These are phyloP conservation scores for Tetranychus urticae DNA, from an alignment of 1,140 invertebrate genomes.

Conservation along the genomic window DNA sequence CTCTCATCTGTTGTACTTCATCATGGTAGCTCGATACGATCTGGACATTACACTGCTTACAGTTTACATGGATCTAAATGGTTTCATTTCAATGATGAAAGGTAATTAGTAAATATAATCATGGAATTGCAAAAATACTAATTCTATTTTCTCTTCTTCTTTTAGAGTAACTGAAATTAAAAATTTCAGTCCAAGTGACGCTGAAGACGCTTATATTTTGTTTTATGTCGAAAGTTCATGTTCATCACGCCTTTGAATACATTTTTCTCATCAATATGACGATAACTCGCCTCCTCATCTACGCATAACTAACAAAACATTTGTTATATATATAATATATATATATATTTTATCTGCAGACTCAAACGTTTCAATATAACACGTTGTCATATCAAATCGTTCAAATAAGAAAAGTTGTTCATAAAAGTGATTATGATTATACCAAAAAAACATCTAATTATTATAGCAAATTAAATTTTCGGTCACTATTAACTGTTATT, in stretches of 20 bases:
- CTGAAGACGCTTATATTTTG: slow-evolving; percentile 1
- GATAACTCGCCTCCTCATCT: no score
- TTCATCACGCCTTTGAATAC: slow-evolving; percentile 1
- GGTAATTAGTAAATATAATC: background rate
- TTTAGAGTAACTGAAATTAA: background rate
- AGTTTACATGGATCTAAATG: slow-evolving; percentile 4
- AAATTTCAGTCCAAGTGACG: background rate
- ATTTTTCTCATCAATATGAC: no score
- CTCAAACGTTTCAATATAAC: no score
- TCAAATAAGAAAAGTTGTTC: no score
- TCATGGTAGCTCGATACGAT: slow-evolving; percentile 6
- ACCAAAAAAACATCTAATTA: no score
- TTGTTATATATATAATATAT: no score
- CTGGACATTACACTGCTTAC: slow-evolving; percentile 10
- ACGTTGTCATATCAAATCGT: no score
- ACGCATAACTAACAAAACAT: no score
- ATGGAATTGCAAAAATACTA: background rate
- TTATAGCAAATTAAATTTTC: no score
- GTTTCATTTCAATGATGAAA: slow-evolving; percentile 11
- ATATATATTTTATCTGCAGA: no score
- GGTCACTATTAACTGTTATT: no score
- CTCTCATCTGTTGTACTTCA: slow-evolving; percentile 4
- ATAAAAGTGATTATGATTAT: no score
- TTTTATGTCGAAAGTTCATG: background rate
- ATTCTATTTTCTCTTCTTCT: background rate